Base-by-base conservation (phyloP, 2,113 vertebrate genomes). In the Tursiops truncatus region DNA sequence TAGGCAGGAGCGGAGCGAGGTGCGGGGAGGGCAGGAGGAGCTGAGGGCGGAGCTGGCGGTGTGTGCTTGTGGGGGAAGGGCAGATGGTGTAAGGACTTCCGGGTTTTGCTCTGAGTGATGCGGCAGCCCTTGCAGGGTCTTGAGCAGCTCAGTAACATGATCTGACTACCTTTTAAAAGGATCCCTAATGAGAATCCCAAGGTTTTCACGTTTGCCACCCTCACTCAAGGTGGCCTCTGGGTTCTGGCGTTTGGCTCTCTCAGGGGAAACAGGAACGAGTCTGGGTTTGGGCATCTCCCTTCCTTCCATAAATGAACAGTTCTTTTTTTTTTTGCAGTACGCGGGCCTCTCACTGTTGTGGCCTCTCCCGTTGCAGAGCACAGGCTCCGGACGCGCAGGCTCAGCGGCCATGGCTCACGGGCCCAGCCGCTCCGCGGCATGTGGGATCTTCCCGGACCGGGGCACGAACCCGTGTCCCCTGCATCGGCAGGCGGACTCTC, bases 291-390 rank as follows among this genome's bases (percentile, higher is more conserved):
- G 79, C 44, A 50, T 62, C 56, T 94, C 50, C 63, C 44, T 93
- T 63, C 73, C 87, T 87, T 89, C 83, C 36, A 91, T 31, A 87
- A 95, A 95, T 67, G 26, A 79, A 81, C 28, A 47, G 63, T 89
- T 89, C 91, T 44, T 47, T 47, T 47, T 47, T 47, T 47, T 47
- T 47, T 47, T 47, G 8, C 44, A 7, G 8, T 1, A 44, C 44
- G 44, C 44, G 6, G 8, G 44, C 44, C 44, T 44, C 44, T 44
- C 44, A 44, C 44, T 44, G 44, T 44, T 44, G 44, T 44, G 44
- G 44, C 44, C 7, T 44, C 44, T 44, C 44, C 44, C 44, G 44
- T 44, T 8, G 44, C 44, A 7, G 44, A 44, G 44, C 44, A 44
- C 44, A 44, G 44, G 44, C 44, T 44, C 44, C 44, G 44, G 44